phyloP scores from a whole-genome alignment of 2,888 invertebrate genomes.

The Sycophila texana region DNA sequence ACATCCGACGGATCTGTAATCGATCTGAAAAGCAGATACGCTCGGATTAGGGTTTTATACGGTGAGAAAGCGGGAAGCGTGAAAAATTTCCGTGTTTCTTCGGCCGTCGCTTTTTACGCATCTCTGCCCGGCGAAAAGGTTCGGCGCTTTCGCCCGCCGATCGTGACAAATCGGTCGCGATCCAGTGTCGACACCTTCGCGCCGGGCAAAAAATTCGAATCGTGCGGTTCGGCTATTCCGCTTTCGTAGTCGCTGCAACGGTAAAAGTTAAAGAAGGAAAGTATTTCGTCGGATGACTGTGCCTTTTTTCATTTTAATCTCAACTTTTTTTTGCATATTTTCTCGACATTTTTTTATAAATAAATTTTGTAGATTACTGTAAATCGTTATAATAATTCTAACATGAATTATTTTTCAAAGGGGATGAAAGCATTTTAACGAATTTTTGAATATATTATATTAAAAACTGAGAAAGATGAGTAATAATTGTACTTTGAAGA shows the following conservation, averaged over 20 bases:
- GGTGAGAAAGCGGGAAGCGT: conserved; percentile 46
- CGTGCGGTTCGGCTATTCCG: conserved; percentile 8
- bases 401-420: too few species aligned
- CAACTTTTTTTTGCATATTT: too few species aligned
- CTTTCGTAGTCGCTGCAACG: background rate
- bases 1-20: background rate
- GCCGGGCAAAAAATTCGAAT: background rate
- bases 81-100: conserved; percentile 44
- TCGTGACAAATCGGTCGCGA: conserved; percentile 30
- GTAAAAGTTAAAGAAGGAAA: background rate
- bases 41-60: conserved; percentile 50
- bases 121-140: conserved; percentile 18
- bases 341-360: too few species aligned
- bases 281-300: background rate
- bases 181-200: background rate
- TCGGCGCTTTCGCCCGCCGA: conserved; percentile 30
- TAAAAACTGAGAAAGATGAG: too few species aligned
- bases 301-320: too few species aligned
- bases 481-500: too few species aligned
- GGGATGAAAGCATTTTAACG: too few species aligned
- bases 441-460: too few species aligned
- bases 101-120: conserved; percentile 20
- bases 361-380: too few species aligned
- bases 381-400: too few species aligned
- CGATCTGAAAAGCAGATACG: conserved; percentile 38